Base-by-base conservation (phyloP, 2,797 vertebrate species). In the Paguma larvata region DNA sequence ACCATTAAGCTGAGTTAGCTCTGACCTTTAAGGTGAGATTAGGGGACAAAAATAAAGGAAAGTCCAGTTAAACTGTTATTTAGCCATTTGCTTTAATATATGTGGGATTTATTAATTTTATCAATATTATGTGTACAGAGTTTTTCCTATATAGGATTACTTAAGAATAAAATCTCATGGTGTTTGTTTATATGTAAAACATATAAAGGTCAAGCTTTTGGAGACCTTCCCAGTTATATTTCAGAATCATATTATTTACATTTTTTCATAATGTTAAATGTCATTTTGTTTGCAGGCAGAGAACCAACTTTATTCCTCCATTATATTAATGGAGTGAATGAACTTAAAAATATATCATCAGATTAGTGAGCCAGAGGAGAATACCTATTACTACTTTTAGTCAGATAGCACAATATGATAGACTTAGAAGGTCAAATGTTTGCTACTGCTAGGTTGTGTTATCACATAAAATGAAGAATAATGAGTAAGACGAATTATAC, bases 341-440 rank as follows among this genome's bases (percentile, higher is more conserved):
- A 75, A 91, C 96, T 92, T 84, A 82, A 91, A 96, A 95, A 56
- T 59, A 3, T 21, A 84, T 32, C n/a, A 14, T 93, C 21, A 85
- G 44, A 59, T 78, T 84, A 51, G 12, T 84, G 32, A 92, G 5
- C 1, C 51, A 70, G 80, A 72, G 72, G 15, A 7, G n/a, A 46
- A 85, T 73, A 2, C 5, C 15, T 48, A 4, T 48, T 70, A 16
- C 23, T 77, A 62, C 12, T 32, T 95, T 86, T 46, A 86, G 9
- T 65, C 6, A 59, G 23, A 86, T 9, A 2, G 7, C 19, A 65
- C 9, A 91, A 19, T 70, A 59, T 14, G 14, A 38, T 53, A 16
- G 16, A 53, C 16, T 93, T 12, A 38, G 83, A 89, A 91, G 15
- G 6, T 46, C 30, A 75, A 38, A 34, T 68, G 27, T 67, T 46